Conservation (phyloP, 2,797 vertebrate genomes). For the Odontamblyopus lacepedii region DNA sequence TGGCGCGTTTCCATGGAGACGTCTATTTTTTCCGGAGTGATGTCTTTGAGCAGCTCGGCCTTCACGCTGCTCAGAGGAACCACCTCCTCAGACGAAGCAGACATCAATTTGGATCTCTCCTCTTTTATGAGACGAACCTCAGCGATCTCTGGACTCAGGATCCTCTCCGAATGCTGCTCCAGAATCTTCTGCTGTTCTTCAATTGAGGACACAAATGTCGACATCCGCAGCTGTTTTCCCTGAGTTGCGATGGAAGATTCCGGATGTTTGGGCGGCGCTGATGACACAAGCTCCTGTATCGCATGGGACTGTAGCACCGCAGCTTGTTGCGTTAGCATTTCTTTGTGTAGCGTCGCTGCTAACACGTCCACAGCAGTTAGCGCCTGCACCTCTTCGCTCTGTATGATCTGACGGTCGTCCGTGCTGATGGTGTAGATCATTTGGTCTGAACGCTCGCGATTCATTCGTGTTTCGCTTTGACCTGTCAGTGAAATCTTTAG, state of each 20-base stretch:
- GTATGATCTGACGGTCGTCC: conserved; percentile 71
- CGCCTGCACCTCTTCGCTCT: conserved; percentile 74
- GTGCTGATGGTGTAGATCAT: conserved; percentile 81
- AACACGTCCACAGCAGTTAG: conserved; percentile 68
- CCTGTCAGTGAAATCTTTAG: conserved; percentile 71
- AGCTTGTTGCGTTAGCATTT: conserved; percentile 72
- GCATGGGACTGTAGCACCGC: conserved; percentile 73
- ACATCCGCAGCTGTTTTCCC: conserved; percentile 63
- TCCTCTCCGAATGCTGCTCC: conserved; percentile 73
- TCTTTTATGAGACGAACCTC: conserved; percentile 62
- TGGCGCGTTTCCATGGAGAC: conserved; percentile 61
- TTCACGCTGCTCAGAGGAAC: conserved; percentile 60
- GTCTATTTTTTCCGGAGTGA: conserved; percentile 33
- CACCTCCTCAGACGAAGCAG: conserved; percentile 71
- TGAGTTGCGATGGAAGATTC: conserved; percentile 57
- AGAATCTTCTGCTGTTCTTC: conserved; percentile 73
- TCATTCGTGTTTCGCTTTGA: conserved; percentile 69
- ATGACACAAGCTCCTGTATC: conserved; percentile 68
- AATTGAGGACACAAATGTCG: conserved; percentile 71
- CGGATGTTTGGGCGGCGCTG: conserved; percentile 45
- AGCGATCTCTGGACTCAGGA: conserved; percentile 72
- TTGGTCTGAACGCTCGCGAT: conserved; percentile 58
- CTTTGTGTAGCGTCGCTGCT: conserved; percentile 71
- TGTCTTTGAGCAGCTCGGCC: conserved; percentile 43
- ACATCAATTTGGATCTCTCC: conserved; percentile 57